phyloP scores from a whole-genome alignment of 1,140 invertebrate genomes.

The Tachypleus tridentatus region DNA sequence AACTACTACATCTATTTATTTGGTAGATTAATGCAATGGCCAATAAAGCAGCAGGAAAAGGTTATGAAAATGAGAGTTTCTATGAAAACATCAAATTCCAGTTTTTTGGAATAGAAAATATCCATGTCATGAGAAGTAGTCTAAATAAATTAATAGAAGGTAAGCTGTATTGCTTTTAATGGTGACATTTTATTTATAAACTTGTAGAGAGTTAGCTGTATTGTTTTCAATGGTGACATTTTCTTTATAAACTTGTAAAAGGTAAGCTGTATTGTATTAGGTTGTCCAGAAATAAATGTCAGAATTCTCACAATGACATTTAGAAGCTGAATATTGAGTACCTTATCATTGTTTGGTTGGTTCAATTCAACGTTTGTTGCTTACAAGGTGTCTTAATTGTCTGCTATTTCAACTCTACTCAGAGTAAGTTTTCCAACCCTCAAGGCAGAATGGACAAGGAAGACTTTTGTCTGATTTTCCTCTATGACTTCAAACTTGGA shows the following conservation, averaged over 20 bases:
- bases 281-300: slow-evolving; percentile 2
- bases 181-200: slow-evolving; percentile 6
- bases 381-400: no score
- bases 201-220: no score
- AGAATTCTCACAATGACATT: background rate
- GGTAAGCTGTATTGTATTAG: slow-evolving; percentile 46
- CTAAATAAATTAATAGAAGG: slow-evolving; percentile 87
- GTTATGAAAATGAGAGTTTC: slow-evolving; percentile 96
- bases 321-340: background rate
- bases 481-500: no score
- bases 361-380: no score
- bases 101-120: slow-evolving; percentile 98
- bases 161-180: slow-evolving; percentile 39
- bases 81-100: slow-evolving; percentile 99
- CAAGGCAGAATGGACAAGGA: no score
- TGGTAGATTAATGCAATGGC: slow-evolving; percentile 96
- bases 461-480: no score
- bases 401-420: no score
- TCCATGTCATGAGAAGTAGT: slow-evolving; percentile 95
- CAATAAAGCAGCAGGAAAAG: slow-evolving; percentile 95
- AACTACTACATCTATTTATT: slow-evolving; percentile 1
- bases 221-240: slow-evolving; percentile 10
- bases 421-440: no score
- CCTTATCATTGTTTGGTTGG: no score
- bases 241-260: slow-evolving; percentile 46